Conservation (phyloP, 2,797 vertebrate genomes). For the Miichthys miiuy region DNA sequence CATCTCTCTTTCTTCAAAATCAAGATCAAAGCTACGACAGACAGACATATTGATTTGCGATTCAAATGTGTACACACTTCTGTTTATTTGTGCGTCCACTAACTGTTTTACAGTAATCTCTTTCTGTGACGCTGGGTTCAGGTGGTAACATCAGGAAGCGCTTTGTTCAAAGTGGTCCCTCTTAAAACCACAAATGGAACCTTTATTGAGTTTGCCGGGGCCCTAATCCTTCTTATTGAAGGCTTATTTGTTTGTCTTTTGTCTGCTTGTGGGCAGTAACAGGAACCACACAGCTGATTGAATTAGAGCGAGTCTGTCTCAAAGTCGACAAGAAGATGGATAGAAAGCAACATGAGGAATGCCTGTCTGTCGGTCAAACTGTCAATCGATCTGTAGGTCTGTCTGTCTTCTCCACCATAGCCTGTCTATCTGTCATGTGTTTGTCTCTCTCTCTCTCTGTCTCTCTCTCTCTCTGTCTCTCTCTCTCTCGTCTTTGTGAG, state of each 20-base stretch:
- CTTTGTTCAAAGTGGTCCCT: constrained; percentile 70
- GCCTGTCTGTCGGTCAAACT: constrained; percentile 53
- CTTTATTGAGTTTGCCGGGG: constrained; percentile 79
- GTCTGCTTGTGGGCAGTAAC: constrained; percentile 76
- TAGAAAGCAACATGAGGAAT: constrained; percentile 57
- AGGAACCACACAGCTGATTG: constrained; percentile 71
- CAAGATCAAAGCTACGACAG: constrained; percentile 47
- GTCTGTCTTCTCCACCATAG: constrained; percentile 35
- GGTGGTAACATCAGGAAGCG: constrained; percentile 73
- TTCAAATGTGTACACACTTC: constrained; percentile 34
- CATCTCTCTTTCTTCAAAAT: constrained; percentile 23
- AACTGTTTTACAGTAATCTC: constrained; percentile 70
- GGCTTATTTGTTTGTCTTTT: constrained; percentile 81
- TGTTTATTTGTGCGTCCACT: constrained; percentile 61
- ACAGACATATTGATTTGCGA: constrained; percentile 60
- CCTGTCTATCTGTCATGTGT: constrained; percentile 17
- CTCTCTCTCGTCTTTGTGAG: constrained; percentile 8
- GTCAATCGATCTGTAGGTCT: constrained; percentile 45
- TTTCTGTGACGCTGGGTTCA: constrained; percentile 57
- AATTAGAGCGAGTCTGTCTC: constrained; percentile 68
- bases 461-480: not conserved
- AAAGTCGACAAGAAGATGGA: constrained; percentile 53
- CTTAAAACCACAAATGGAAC: constrained; percentile 81
- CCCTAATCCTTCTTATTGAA: constrained; percentile 79
- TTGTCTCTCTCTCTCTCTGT: not conserved